Percentiles rank a stretch among this genome's conserved stretches.
Evolutionary conservation across 2,113 vertebrate genomes (phyloP).

Genomic region (Bothrops jararaca): DNA sequence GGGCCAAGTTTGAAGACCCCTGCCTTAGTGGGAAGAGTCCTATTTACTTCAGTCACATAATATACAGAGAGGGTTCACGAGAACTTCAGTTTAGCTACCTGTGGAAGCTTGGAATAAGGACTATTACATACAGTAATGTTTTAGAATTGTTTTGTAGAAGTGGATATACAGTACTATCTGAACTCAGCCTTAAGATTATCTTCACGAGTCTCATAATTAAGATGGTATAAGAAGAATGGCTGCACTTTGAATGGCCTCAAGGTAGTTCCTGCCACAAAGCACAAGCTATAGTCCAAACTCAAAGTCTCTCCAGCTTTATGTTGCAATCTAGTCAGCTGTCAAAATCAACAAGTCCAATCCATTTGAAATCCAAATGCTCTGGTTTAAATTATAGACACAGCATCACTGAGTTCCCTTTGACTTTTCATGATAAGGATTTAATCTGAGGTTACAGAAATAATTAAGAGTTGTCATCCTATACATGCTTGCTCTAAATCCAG

Average conservation of each 20-base stretch:
- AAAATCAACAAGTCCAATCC: too few relatives aligned
- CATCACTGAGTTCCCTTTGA: neutral
- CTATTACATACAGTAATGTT: neutral
- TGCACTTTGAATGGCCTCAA: neutral
- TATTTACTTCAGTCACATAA: neutral
- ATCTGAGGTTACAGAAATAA: neutral
- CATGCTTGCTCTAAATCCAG: neutral
- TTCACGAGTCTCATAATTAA: neutral
- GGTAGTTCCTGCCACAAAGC: neutral
- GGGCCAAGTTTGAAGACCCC: too few relatives aligned
- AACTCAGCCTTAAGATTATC: neutral
- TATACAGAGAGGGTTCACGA: neutral
- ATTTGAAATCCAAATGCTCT: neutral
- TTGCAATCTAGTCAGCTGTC: neutral
- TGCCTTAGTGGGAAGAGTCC: neutral
- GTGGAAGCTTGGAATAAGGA: neutral
- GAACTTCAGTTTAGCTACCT: neutral
- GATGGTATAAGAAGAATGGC: neutral
- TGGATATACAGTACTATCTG: neutral
- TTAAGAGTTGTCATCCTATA: neutral
- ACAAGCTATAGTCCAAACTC: neutral
- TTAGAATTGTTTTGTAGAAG: neutral
- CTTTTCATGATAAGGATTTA: neutral
- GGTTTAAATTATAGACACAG: neutral
- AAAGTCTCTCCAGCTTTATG: neutral